Evolutionary conservation across 2,113 vertebrate genomes (phyloP).

Genomic region (Accipiter cooperii): DNA sequence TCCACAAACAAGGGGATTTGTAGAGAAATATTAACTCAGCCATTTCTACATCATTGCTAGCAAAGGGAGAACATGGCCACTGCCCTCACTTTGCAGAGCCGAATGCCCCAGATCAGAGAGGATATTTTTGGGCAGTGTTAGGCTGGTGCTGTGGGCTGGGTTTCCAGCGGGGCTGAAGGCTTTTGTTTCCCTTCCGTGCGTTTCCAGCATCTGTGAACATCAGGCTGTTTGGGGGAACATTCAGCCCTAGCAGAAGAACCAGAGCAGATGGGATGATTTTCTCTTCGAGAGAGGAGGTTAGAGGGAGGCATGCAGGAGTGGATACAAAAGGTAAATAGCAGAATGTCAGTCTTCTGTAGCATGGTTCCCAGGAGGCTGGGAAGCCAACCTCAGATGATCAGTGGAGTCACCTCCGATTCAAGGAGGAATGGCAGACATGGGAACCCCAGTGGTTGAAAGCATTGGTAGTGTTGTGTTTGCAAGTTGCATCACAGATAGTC

Average conservation of each 20-base stretch:
- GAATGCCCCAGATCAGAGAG: neutral
- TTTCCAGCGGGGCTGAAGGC: neutral
- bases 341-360: neutral
- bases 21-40: neutral
- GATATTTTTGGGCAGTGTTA: neutral
- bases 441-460: neutral
- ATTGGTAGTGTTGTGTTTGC: neutral
- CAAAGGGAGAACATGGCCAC: rapidly evolving
- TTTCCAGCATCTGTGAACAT: neutral
- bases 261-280: neutral
- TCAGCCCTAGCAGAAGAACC: neutral
- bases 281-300: neutral
- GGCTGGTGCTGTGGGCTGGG: neutral
- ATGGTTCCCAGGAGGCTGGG: neutral
- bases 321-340: neutral
- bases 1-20: neutral
- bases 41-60: neutral
- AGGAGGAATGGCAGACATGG: neutral
- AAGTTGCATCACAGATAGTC: neutral
- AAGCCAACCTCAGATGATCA: neutral
- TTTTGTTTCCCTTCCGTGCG: neutral
- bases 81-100: neutral
- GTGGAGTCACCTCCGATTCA: neutral
- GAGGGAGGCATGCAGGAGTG: neutral
- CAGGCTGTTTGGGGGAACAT: neutral